Conservation (phyloP, 2,888 invertebrate genomes). For the Caenorhabditis sp. region DNA sequence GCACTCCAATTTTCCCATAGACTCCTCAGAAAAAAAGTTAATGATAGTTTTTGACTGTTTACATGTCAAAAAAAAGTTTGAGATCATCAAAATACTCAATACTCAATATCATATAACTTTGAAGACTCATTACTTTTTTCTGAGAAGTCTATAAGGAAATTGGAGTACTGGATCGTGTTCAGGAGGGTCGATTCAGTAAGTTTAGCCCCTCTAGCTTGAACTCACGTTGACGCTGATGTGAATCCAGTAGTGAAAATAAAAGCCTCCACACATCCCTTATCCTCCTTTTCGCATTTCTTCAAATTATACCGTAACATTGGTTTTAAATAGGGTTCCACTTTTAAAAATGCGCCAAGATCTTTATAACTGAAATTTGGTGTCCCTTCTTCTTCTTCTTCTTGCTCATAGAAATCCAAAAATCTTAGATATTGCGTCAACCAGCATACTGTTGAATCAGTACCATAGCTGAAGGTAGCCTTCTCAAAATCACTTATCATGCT, state of each 20-base stretch:
- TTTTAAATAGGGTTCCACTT: conserved; percentile 29
- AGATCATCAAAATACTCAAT: too few species aligned
- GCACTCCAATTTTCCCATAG: too few species aligned
- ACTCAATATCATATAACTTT: too few species aligned
- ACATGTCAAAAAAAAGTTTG: too few species aligned
- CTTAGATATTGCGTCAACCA: conserved; percentile 53
- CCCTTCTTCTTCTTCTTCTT: too few species aligned
- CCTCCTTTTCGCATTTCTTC: conserved; percentile 42
- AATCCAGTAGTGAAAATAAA: conserved; percentile 64
- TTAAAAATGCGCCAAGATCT: conserved; percentile 40
- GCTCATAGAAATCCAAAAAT: conserved; percentile 46
- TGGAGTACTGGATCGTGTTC: too few species aligned
- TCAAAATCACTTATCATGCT: conserved; percentile 32
- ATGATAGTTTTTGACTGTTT: too few species aligned
- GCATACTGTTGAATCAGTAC: conserved; percentile 51
- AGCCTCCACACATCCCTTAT: conserved; percentile 45
- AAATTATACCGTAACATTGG: conserved; percentile 39
- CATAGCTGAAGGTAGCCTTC: conserved; percentile 37
- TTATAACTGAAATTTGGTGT: conserved; percentile 41
- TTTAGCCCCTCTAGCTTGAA: too few species aligned
- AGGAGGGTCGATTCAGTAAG: too few species aligned
- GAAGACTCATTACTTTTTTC: too few species aligned
- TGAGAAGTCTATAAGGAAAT: too few species aligned
- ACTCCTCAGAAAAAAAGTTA: too few species aligned
- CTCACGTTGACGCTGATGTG: conserved; percentile 39